Conservation (phyloP, 2,113 vertebrate genomes). For the Entosphenus tridentatus region DNA sequence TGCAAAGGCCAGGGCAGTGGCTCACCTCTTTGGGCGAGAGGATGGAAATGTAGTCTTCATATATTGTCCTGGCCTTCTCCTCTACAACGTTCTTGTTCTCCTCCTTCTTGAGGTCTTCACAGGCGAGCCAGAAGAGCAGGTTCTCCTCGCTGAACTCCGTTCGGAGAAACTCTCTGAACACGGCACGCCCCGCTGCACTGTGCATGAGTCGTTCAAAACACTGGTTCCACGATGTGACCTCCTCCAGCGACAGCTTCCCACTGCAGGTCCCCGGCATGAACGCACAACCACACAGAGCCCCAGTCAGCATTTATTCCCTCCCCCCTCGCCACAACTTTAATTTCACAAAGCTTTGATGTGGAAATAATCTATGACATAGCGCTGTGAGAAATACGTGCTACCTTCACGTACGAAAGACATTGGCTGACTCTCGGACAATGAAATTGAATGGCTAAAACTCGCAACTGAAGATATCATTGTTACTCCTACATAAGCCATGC, state of each 20-base stretch:
- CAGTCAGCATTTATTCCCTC: too few species aligned
- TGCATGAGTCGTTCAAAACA: slow-evolving; percentile 77
- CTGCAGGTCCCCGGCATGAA: background rate
- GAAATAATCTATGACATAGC: too few species aligned
- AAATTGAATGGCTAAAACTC: too few species aligned
- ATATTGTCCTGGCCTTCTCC: slow-evolving; percentile 73
- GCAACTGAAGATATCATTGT: too few species aligned
- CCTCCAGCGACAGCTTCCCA: slow-evolving; percentile 45
- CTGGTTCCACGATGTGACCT: slow-evolving; percentile 45
- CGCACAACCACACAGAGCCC: too few species aligned
- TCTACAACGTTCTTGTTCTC: slow-evolving; percentile 54
- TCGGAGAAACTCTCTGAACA: slow-evolving; percentile 65
- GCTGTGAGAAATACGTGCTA: too few species aligned
- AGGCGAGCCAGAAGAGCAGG: slow-evolving; percentile 90
- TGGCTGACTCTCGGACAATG: too few species aligned
- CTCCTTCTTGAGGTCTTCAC: slow-evolving; percentile 78
- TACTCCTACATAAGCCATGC: too few species aligned
- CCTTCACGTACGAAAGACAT: too few species aligned
- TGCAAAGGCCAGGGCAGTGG: slow-evolving; percentile 1
- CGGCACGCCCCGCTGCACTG: slow-evolving; percentile 48
- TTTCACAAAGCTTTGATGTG: too few species aligned
- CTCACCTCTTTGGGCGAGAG: slow-evolving; percentile 89
- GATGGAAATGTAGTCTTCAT: slow-evolving; percentile 87
- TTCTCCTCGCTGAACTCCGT: slow-evolving; percentile 95
- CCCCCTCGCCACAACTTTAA: too few species aligned